Percentiles rank a stretch among this genome's conserved stretches.
Evolutionary conservation across 2,888 invertebrate genomes (phyloP).

Genomic region (Heteropelma amictum): DNA sequence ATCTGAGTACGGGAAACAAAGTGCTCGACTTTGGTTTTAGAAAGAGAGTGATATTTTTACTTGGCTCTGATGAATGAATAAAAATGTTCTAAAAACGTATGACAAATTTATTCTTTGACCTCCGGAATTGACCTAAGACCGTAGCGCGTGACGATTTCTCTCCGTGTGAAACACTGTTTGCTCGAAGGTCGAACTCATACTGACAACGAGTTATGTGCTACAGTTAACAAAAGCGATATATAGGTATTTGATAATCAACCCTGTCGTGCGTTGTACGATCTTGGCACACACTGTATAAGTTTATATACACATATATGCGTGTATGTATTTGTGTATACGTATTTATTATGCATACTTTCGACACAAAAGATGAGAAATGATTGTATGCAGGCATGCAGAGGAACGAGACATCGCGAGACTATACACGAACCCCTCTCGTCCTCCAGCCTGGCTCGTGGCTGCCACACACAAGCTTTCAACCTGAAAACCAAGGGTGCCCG

Average conservation of each 20-base stretch:
- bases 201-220: conserved; percentile 4
- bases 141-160: conserved; percentile 25
- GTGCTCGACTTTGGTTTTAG: too few relatives aligned
- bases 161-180: background rate
- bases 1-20: too few relatives aligned
- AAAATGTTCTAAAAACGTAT: too few relatives aligned
- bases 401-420: conserved; percentile 65
- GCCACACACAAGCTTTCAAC: conserved; percentile 39
- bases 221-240: conserved; percentile 27
- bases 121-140: background rate
- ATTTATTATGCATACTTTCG: background rate
- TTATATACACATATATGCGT: conserved; percentile 11
- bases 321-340: background rate
- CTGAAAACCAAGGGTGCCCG: conserved; percentile 59
- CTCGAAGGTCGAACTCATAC: conserved; percentile 50
- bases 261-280: conserved; percentile 15
- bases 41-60: too few relatives aligned
- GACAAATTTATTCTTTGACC: too few relatives aligned
- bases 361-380: background rate
- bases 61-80: too few relatives aligned
- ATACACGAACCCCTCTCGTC: conserved; percentile 34
- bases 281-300: conserved; percentile 7
- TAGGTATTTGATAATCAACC: conserved; percentile 27
- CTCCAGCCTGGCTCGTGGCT: conserved; percentile 45
- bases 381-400: conserved; percentile 53